These are phyloP conservation scores for Avahi laniger DNA, from an alignment of 2,797 vertebrate species.

Conservation along the genomic window DNA sequence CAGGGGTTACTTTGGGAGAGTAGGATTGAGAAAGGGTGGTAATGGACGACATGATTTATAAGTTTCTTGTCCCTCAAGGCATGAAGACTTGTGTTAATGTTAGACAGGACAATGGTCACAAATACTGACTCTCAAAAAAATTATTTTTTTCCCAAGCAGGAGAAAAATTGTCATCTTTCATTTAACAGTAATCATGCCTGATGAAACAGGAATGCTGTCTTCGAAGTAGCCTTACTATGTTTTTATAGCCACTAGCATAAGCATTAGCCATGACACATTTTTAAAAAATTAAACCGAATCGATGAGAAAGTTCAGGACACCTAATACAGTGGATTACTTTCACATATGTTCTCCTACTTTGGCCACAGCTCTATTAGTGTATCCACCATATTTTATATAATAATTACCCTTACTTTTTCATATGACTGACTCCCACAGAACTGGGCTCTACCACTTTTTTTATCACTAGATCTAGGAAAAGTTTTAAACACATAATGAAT, in stretches of 20 bases:
- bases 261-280: background rate
- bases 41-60: background rate
- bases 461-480: background rate
- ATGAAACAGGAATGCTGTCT: background rate
- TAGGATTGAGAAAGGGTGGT: background rate
- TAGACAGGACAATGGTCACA: background rate
- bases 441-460: background rate
- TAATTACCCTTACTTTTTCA: background rate
- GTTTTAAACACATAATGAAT: background rate
- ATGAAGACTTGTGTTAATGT: too few relatives aligned
- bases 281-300: background rate
- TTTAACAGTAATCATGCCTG: background rate
- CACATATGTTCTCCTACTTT: background rate
- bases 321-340: background rate
- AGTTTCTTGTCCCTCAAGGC: too few relatives aligned
- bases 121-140: background rate
- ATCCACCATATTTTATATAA: background rate
- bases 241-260: background rate
- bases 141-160: background rate
- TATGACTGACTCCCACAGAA: background rate
- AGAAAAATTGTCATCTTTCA: background rate
- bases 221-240: background rate
- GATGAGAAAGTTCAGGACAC: background rate
- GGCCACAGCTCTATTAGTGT: background rate
- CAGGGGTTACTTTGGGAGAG: background rate